Conservation (phyloP, 2,888 invertebrate species). For the Ischnura elegans region DNA sequence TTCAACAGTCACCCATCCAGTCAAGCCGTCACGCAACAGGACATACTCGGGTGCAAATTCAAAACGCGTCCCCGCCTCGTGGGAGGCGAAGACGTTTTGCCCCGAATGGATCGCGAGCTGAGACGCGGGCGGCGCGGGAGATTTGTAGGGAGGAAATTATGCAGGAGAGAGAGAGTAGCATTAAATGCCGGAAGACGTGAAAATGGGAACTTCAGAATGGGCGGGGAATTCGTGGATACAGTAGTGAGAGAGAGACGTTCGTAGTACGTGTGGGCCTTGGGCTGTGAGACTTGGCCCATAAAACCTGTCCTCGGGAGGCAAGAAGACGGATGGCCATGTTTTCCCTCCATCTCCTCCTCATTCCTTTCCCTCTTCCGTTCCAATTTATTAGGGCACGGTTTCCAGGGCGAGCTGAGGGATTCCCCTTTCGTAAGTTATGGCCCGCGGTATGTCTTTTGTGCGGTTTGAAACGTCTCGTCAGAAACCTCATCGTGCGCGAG, state of each 20-base stretch:
- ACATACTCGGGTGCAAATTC: neutral
- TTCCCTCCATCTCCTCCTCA: neutral
- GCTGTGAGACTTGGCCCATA: constrained; percentile 10
- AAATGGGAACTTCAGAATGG: constrained; percentile 17
- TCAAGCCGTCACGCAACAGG: neutral
- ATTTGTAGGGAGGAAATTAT: constrained; percentile 18
- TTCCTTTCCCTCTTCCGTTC: neutral
- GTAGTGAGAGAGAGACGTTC: neutral
- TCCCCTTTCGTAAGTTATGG: neutral
- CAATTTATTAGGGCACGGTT: constrained; percentile 18
- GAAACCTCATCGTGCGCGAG: neutral
- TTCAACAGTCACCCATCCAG: constrained; percentile 14
- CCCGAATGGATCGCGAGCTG: neutral
- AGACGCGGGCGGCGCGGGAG: neutral
- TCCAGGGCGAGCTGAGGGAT: neutral
- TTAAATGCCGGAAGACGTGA: constrained; percentile 29
- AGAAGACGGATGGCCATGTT: constrained; percentile 2
- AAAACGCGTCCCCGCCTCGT: neutral
- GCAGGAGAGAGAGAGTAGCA: neutral
- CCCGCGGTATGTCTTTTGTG: neutral
- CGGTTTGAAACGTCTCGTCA: neutral
- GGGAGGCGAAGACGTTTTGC: neutral
- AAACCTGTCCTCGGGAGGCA: constrained; percentile 5
- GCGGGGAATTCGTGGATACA: constrained; percentile 10
- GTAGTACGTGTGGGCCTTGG: neutral